A percentile compares a stretch with the other conserved stretches of the same genome.
These are phyloP conservation scores for Bellardia bayeri DNA, from an alignment of 2,888 invertebrate genomes.

Conservation along the genomic window DNA sequence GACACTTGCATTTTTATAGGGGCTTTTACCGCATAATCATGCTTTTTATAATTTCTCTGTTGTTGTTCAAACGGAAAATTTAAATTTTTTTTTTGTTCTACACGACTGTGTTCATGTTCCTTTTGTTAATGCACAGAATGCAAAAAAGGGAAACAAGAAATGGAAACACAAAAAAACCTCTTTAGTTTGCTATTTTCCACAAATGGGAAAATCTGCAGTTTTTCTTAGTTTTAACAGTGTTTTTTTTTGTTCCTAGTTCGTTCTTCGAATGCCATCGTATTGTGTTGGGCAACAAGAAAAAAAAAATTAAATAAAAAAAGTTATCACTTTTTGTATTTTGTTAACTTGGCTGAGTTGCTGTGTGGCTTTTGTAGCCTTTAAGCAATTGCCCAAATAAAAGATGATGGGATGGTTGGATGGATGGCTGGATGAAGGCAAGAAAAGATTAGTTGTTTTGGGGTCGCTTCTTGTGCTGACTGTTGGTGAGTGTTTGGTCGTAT, in stretches of 20 bases:
- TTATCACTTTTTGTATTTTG: conserved; percentile 58
- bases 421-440: conserved; percentile 40
- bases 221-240: conserved; percentile 65
- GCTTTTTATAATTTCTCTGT: conserved; percentile 60
- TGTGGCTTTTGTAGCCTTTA: conserved; percentile 55
- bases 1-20: conserved; percentile 34
- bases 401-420: background rate
- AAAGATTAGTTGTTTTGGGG: conserved; percentile 47
- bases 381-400: conserved; percentile 47
- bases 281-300: conserved; percentile 26
- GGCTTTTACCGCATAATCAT: conserved; percentile 70
- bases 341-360: conserved; percentile 42
- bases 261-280: conserved; percentile 51
- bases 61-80: conserved; percentile 60
- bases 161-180: background rate
- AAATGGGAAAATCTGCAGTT: conserved; percentile 65
- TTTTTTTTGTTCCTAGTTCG: conserved; percentile 12
- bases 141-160: background rate
- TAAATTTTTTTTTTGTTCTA: conserved; percentile 30
- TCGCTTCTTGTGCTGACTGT: conserved; percentile 14
- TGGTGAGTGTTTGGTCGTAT: background rate
- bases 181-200: conserved; percentile 59
- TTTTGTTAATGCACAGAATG: conserved; percentile 36
- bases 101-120: conserved; percentile 55
- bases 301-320: background rate